Evolutionary conservation across 2,797 vertebrate genomes (phyloP), one percentile per base, ranked within the genome.

Genomic region (Chrysocyon brachyurus): DNA sequence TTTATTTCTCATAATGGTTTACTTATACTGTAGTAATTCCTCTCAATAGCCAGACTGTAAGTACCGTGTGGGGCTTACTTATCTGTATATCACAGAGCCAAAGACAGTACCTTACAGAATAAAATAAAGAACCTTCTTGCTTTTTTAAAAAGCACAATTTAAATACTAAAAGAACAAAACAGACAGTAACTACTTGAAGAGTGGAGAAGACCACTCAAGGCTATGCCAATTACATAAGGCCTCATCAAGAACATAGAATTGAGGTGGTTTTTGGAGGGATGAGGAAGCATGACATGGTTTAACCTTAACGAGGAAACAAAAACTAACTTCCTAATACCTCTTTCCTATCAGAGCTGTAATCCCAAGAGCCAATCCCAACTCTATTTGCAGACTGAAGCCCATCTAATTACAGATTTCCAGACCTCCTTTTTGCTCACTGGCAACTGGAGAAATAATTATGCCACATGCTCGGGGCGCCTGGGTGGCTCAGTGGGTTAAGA

Each of bases 121-220:
- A n/a, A 52, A 31, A 63, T n/a, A 86, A 33, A 96, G 75, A 86
- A 73, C 84, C 28, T 64, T 72, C 57, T 6, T 36, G 79, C 6
- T 28, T 78, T 83, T 94, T 86, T 49, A 22, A 77, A 95, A 10
- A 82, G 57, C 21, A 85, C 15, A 26, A 91, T 88, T 93, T 95
- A 88, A 72, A 90, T 66, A 79, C 28, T 4, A 59, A 75, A 91
- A 86, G 57, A 57, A 68, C 56, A 64, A 90, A 90, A 83, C 15
- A 92, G 31, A 72, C 21, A 64, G 77, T 59, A 83, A 91, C 63
- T 66, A 88, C 57, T 12, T 88, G 14, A 91, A 88, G 33, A 83
- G 6, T 1, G 87, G 24, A 85, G 61, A 94, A 63, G 61, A 84
- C 63, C 49, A 66, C 24, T 33, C 54, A 89, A 54, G 54, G 3